Conservation (phyloP, 2,797 vertebrate genomes). For the Vipera ursinii region DNA sequence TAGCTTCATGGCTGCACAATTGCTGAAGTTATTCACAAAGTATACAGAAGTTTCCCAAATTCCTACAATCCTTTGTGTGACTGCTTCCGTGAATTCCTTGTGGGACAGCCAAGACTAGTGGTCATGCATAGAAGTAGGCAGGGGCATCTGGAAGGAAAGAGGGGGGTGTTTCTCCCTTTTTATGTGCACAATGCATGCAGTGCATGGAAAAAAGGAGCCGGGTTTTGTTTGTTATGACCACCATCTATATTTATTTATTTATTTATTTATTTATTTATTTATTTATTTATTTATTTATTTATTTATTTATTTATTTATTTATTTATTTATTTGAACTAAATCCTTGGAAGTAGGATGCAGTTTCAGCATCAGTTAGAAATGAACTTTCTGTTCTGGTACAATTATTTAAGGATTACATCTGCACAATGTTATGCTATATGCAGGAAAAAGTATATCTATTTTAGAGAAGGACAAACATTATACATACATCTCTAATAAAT, state of each 20-base stretch:
- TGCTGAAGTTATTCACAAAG: not conserved
- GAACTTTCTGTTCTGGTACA: not conserved
- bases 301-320: not conserved
- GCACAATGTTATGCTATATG: not conserved
- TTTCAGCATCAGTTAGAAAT: not conserved
- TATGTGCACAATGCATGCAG: not conserved
- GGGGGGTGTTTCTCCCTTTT: not conserved
- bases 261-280: too few species aligned
- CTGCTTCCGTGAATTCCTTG: not conserved
- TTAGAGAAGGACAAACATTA: not conserved
- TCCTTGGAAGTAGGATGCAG: not conserved
- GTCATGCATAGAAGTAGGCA: not conserved
- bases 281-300: not conserved
- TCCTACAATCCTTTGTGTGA: not conserved
- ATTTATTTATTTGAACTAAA: not conserved
- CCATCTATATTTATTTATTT: not conserved
- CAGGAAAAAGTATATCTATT: not conserved
- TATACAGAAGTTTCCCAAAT: not conserved
- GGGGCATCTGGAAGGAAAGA: not conserved
- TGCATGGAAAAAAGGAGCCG: not conserved
- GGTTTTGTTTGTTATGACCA: not conserved
- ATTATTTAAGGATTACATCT: not conserved
- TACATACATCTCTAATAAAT: not conserved
- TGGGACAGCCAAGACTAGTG: not conserved
- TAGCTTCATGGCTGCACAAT: not conserved